A percentile compares a stretch with the other conserved stretches of the same genome.
phyloP scores from a whole-genome alignment of 2,113 vertebrate species.

The Rhipidura dahli region DNA sequence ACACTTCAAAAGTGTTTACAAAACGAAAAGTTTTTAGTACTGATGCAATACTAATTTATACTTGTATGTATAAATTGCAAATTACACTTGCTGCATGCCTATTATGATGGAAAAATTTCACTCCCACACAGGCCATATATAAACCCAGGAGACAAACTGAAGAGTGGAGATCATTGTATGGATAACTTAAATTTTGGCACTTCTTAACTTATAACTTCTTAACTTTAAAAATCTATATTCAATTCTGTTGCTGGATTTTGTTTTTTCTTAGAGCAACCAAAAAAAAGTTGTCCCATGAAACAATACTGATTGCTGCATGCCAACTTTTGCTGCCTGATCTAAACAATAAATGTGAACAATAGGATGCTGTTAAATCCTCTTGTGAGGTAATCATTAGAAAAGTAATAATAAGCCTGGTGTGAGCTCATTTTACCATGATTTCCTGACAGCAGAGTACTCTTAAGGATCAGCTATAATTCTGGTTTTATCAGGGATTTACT shows the following conservation, averaged over 20 bases:
- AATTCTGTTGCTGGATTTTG: neutral
- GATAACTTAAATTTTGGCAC: neutral
- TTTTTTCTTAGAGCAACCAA: neutral
- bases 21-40: neutral
- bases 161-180: neutral
- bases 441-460: neutral
- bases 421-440: neutral
- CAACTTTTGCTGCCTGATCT: neutral
- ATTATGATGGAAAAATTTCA: neutral
- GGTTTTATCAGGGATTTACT: neutral
- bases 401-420: neutral
- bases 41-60: neutral
- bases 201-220: neutral
- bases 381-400: neutral
- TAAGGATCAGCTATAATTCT: neutral
- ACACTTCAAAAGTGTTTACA: neutral
- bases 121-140: neutral
- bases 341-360: neutral
- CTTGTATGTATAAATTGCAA: neutral
- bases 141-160: neutral
- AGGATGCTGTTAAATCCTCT: neutral
- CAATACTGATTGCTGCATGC: neutral
- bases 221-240: neutral
- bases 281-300: fast-evolving
- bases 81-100: neutral